Base-by-base conservation (phyloP, 1,140 invertebrate species). In the Drosophila persimilis region DNA sequence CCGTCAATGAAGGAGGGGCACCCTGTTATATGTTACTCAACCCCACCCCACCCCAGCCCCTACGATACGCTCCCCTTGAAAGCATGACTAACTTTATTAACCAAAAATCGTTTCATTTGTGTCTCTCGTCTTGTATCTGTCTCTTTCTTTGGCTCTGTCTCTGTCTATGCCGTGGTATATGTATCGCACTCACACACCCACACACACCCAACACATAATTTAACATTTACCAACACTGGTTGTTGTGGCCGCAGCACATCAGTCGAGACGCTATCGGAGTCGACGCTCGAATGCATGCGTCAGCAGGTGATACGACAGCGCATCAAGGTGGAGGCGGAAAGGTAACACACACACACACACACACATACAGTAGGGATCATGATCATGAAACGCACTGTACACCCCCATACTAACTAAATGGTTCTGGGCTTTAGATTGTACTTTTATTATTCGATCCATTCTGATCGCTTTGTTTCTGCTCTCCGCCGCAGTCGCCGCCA, bases 281-380 rank as follows among this genome's bases (percentile, higher is more conserved):
- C 94, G 89, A 94, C 95, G 91, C 94, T 95, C 91, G 94, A 94
- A 66, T 94, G 95, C 92, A 95, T 95, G 94, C 93, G 95, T 89
- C 93, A 94, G 89, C 94, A 95, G 92, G 94, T 95, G 81, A 93
- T 94, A 89, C 93, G 94, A 81, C 95, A 95, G 92, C 93, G 94
- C 78, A 94, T 94, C 92, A 95, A 95, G 92, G 94, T 94, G 75
- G 94, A 94, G 90, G 94, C 94, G 89, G 94, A 95, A 93, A 95
- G 94, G 94, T 95, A 94, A 93, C 91, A 67, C 58, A 51, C 50
- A 43, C 44, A 44, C n/a, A n/a, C n/a, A 15, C 20, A 51, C 47
- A 44, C 43, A 8, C 11, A 29, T 8, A 11, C 9, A 17, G 26
- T 52, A 15, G n/a, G n/a, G 13, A 26, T 39, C 35, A 39, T 39